Base-by-base conservation (phyloP, 2,797 vertebrate genomes). In the Sparus aurata region DNA sequence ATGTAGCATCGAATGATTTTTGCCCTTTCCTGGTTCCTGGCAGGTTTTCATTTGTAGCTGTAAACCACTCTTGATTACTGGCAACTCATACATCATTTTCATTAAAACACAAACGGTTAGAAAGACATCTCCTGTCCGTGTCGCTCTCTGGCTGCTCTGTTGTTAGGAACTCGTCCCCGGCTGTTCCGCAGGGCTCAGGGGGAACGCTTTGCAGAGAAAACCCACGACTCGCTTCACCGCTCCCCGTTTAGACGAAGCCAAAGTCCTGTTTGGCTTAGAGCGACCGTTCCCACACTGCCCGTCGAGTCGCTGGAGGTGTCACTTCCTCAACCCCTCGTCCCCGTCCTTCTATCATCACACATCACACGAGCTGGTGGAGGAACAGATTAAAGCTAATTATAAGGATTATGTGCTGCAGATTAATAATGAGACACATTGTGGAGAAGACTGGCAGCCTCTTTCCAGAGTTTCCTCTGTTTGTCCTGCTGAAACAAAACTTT, bases 211-310 rank as follows among this genome's bases (percentile, higher is more conserved):
- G 66, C 81, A 87, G 76, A 90, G 67, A 85, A 89, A 92, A 86
- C 83, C 63, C 69, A 2, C 23, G 66, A 34, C 68, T 79, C 83
- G 87, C 88, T 78, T 85, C 86, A 75, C 73, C 80, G 91, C 85
- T 69, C 75, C 69, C 5, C 55, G 64, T 77, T 78, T 53, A 75
- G 75, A 79, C 4, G 13, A 59, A 65, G 46, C 75, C 53, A 45
- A 78, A 75, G 77, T 84, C 69, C 75, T 89, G 89, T 91, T 89
- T 89, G 73, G 75, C 69, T 89, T 84, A 74, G 47, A 86, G 75
- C 8, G 8, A 45, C 73, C 22, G 75, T 93, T 94, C 93, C 89
- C 93, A 93, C 91, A 79, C 80, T 60, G 85, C 20, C 79, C 43
- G 67, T 46, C 13, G 22, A 67, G 20, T 27, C 64, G 18, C 66